These are phyloP conservation scores for Misgurnus mizolepis DNA, from an alignment of 2,113 vertebrate species.

Conservation along the genomic window DNA sequence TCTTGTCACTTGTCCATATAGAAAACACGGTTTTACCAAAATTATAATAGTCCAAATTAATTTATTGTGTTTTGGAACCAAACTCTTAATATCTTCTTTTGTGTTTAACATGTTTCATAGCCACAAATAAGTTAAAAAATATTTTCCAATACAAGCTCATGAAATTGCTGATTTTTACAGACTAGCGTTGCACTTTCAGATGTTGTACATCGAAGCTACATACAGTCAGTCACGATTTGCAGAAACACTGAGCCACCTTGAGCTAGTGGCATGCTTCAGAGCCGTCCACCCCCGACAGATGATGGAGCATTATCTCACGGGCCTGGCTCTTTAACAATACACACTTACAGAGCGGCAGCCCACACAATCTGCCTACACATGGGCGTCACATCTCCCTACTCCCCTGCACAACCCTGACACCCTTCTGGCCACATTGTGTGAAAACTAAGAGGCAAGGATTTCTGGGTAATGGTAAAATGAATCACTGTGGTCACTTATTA, in stretches of 20 bases:
- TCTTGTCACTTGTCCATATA: no score
- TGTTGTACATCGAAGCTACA: background rate
- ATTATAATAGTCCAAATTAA: no score
- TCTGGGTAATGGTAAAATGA: conserved; percentile 48
- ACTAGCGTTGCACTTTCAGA: background rate
- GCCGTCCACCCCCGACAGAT: conserved; percentile 34
- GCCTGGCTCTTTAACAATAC: conserved; percentile 37
- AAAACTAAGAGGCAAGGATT: background rate
- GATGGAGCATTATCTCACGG: conserved; percentile 3
- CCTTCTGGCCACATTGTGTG: conserved; percentile 27
- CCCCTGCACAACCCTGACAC: conserved; percentile 1
- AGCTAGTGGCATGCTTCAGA: conserved; percentile 29
- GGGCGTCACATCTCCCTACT: conserved; percentile 6
- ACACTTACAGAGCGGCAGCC: conserved; percentile 30
- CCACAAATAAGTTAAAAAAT: background rate
- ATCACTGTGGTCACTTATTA: conserved; percentile 48
- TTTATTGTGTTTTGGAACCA: no score
- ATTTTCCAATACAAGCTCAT: conserved; percentile 24
- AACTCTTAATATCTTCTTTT: no score
- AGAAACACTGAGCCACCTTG: conserved; percentile 11
- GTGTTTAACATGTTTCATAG: background rate
- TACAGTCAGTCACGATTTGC: conserved; percentile 40
- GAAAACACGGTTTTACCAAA: no score
- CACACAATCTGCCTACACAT: conserved; percentile 37
- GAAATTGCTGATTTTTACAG: background rate